Conservation (phyloP, 2,797 vertebrate genomes). For the Otolemur crassicaudatus region DNA sequence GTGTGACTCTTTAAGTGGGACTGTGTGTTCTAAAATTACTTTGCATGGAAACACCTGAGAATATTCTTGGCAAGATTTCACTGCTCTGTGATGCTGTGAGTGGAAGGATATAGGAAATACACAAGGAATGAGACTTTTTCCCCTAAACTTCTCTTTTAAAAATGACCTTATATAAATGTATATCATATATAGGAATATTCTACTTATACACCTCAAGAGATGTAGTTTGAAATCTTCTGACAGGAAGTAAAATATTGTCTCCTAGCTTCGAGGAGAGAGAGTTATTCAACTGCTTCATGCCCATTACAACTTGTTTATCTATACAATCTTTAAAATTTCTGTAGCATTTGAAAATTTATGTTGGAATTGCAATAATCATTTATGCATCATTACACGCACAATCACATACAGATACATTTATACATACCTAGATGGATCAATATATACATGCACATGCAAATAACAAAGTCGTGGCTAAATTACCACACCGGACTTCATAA, state of each 20-base stretch:
- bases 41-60: conserved; percentile 59
- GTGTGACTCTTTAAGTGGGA: conserved; percentile 45
- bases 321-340: not conserved
- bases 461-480: not conserved
- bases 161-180: not conserved
- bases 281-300: not conserved
- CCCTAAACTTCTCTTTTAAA: not conserved
- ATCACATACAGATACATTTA: not conserved
- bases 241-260: not conserved
- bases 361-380: not conserved
- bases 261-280: not conserved
- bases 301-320: not conserved
- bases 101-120: not conserved
- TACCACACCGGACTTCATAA: not conserved
- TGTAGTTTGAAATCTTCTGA: not conserved
- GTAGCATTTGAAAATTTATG: not conserved
- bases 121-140: not conserved
- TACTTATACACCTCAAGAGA: not conserved
- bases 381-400: not conserved
- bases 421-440: not conserved
- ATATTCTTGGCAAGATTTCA: conserved; percentile 51
- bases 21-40: conserved; percentile 11
- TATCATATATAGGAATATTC: not conserved
- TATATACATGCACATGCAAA: not conserved
- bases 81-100: not conserved